Conservation (phyloP, 2,113 vertebrate species). For the Tyrannus savana region DNA sequence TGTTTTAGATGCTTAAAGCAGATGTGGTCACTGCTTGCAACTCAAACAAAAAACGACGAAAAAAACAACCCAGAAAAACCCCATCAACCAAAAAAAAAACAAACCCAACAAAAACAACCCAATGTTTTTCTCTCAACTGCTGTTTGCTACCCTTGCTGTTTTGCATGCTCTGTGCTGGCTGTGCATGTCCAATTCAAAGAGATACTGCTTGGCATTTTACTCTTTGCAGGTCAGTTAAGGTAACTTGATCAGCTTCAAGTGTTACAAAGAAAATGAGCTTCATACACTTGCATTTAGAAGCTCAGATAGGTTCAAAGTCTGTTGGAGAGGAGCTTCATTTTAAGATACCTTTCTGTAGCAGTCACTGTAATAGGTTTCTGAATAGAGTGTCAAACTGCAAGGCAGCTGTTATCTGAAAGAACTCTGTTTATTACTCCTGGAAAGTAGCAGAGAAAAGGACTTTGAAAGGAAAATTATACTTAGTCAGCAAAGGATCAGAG, state of each 20-base stretch:
- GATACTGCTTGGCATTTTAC: not conserved
- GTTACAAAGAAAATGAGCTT: constrained; percentile 7
- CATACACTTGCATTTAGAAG: not conserved
- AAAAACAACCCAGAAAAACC: not conserved
- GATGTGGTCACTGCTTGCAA: not conserved
- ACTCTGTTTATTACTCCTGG: constrained; percentile 23
- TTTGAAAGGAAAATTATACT: not conserved
- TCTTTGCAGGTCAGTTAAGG: constrained; percentile 8
- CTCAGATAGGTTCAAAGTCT: not conserved
- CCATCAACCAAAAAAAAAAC: not conserved
- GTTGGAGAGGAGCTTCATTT: not conserved
- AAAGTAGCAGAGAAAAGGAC: not conserved
- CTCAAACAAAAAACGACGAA: not conserved
- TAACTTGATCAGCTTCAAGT: not conserved
- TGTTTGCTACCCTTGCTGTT: not conserved
- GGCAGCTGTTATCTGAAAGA: constrained; percentile 5
- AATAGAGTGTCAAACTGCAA: not conserved
- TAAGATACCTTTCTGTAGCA: not conserved
- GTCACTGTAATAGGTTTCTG: not conserved
- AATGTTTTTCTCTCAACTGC: not conserved
- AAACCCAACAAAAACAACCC: not conserved
- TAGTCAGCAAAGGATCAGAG: not conserved
- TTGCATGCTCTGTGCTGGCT: not conserved
- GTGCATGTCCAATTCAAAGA: not conserved
- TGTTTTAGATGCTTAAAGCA: not conserved